phyloP scores from a whole-genome alignment of 2,113 vertebrate genomes.

The Gyps fulvus region DNA sequence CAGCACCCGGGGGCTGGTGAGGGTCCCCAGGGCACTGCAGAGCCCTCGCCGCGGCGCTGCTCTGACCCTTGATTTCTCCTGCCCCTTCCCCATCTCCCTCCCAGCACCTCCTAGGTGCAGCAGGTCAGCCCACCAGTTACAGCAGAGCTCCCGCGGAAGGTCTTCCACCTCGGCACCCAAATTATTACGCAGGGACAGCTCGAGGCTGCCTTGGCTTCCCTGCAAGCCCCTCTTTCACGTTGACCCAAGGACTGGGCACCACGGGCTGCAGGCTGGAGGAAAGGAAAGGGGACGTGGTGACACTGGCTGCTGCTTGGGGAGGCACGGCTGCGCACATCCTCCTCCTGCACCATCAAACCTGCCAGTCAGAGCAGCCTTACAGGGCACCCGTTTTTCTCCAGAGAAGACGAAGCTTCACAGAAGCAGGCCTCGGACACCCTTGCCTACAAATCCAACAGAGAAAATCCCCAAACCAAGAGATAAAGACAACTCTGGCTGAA shows the following conservation, averaged over 20 bases:
- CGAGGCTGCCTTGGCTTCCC: background rate
- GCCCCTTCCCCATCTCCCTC: background rate
- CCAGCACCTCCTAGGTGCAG: background rate
- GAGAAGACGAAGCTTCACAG: background rate
- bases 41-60: accelerated
- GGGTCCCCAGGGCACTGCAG: background rate
- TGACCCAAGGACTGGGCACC: background rate
- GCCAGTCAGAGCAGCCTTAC: background rate
- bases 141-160: background rate
- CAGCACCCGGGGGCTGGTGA: background rate
- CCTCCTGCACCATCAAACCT: background rate
- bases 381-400: background rate
- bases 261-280: background rate
- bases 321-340: background rate
- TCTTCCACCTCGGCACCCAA: accelerated
- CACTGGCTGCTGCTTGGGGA: background rate
- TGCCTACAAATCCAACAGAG: background rate
- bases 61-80: background rate
- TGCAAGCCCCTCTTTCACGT: accelerated
- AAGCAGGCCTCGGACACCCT: background rate
- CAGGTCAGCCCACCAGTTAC: background rate
- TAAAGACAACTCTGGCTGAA: background rate
- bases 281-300: background rate
- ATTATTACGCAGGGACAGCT: background rate
- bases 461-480: background rate